A percentile compares a stretch with the other conserved stretches of the same genome.
Evolutionary conservation across 2,113 vertebrate species (phyloP).

Genomic region (Ancistrus triradiatus): DNA sequence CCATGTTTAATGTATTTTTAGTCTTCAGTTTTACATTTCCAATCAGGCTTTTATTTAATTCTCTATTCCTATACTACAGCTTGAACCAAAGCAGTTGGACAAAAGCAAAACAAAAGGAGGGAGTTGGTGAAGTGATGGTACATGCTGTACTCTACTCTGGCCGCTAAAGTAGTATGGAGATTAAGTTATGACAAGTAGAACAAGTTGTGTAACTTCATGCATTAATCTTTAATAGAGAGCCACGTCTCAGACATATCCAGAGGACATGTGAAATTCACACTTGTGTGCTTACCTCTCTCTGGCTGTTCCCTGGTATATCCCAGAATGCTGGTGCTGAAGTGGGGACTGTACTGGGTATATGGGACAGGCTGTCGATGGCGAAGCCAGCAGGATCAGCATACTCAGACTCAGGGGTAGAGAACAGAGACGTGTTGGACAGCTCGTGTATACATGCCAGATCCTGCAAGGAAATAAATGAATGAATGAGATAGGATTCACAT

Average conservation of each 20-base stretch:
- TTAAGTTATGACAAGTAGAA: no score
- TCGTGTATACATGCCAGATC: slow-evolving; percentile 88
- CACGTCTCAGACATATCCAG: not conserved
- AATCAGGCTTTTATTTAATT: no score
- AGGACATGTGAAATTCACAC: not conserved
- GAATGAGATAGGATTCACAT: no score
- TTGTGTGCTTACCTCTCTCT: slow-evolving; percentile 40
- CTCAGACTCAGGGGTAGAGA: slow-evolving; percentile 87
- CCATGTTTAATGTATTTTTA: no score
- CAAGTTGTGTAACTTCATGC: no score
- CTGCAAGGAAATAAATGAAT: slow-evolving; percentile 52
- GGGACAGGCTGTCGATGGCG: slow-evolving; percentile 70
- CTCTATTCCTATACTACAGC: no score
- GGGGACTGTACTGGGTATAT: slow-evolving; percentile 79
- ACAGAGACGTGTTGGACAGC: slow-evolving; percentile 84
- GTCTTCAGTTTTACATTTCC: no score
- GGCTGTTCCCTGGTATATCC: slow-evolving; percentile 66
- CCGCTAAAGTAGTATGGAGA: no score
- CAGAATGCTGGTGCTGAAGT: slow-evolving; percentile 14
- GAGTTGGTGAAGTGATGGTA: no score
- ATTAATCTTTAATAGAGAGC: not conserved
- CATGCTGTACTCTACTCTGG: no score
- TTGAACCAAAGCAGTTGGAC: no score
- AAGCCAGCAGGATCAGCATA: slow-evolving; percentile 81
- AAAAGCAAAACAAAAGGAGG: no score